Evolutionary conservation across 2,113 vertebrate species (phyloP).

Genomic region (Apistogramma diplotaenia): DNA sequence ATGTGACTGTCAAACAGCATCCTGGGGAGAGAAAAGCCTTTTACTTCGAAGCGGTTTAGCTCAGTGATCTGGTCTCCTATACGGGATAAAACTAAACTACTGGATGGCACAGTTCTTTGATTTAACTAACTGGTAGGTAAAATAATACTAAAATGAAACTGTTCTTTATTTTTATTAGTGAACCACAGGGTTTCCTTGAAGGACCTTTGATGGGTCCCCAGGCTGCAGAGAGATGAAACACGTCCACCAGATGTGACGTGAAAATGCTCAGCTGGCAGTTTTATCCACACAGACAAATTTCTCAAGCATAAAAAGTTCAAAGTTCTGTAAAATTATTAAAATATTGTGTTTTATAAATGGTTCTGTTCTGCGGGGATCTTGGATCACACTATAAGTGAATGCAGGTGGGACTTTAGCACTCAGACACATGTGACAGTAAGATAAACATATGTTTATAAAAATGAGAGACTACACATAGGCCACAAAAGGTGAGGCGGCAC

Average conservation of each 20-base stretch:
- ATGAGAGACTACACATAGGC: constrained; percentile 11
- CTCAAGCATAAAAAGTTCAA: constrained; percentile 5
- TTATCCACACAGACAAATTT: background rate
- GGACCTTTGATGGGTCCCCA: constrained; percentile 44
- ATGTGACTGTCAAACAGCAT: background rate
- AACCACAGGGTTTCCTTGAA: constrained; percentile 15
- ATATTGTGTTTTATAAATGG: background rate
- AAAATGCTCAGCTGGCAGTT: background rate
- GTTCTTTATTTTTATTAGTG: constrained; percentile 56
- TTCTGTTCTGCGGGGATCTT: background rate
- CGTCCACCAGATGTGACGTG: constrained; percentile 49
- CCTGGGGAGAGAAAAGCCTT: background rate
- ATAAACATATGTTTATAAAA: constrained; percentile 38
- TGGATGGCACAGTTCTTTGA: constrained; percentile 8
- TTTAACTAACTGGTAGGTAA: constrained; percentile 33
- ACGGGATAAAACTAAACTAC: background rate
- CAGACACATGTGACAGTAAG: constrained; percentile 28
- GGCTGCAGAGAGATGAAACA: constrained; percentile 35
- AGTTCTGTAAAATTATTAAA: constrained; percentile 48
- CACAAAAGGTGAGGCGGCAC: constrained; percentile 39
- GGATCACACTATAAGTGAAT: constrained; percentile 39
- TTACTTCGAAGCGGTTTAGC: background rate
- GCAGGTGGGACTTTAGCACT: constrained; percentile 35
- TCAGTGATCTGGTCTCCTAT: background rate
- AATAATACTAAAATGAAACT: constrained; percentile 48